These are phyloP conservation scores for Micropoecilia bifurca DNA, from an alignment of 2,797 vertebrate species.

Conservation along the genomic window DNA sequence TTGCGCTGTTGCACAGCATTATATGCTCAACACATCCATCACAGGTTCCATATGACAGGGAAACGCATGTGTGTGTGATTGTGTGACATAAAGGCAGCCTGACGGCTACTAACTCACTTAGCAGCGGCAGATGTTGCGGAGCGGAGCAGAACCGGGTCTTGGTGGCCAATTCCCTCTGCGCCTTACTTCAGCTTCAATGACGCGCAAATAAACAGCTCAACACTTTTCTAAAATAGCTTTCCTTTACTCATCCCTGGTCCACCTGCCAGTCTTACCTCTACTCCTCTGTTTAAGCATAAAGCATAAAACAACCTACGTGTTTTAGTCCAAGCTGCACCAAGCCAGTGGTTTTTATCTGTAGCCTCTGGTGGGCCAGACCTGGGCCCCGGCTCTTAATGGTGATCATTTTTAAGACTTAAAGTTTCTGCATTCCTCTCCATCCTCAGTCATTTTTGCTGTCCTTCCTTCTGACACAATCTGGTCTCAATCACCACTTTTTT, in stretches of 20 bases:
- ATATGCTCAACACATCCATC: constrained; percentile 95
- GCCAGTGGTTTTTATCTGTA: neutral
- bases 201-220: constrained; percentile 93
- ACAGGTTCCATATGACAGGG: constrained; percentile 80
- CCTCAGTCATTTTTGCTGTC: neutral
- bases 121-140: constrained; percentile 98
- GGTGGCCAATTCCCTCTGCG: constrained; percentile 98
- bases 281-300: constrained; percentile 27
- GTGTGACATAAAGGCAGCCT: constrained; percentile 99
- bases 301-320: constrained; percentile 13
- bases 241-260: constrained; percentile 57
- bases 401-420: neutral
- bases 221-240: constrained; percentile 90
- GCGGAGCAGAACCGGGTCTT: constrained; percentile 89
- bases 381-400: constrained; percentile 8
- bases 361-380: neutral
- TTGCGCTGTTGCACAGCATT: constrained; percentile 83
- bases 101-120: constrained; percentile 99
- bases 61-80: constrained; percentile 77
- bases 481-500: neutral
- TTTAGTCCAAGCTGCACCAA: constrained; percentile 6
- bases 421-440: neutral
- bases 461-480: neutral
- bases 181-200: constrained; percentile 99
- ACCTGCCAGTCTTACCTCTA: constrained; percentile 55